Conservation (phyloP, 2,888 invertebrate genomes). For the Tiliacea aurago region DNA sequence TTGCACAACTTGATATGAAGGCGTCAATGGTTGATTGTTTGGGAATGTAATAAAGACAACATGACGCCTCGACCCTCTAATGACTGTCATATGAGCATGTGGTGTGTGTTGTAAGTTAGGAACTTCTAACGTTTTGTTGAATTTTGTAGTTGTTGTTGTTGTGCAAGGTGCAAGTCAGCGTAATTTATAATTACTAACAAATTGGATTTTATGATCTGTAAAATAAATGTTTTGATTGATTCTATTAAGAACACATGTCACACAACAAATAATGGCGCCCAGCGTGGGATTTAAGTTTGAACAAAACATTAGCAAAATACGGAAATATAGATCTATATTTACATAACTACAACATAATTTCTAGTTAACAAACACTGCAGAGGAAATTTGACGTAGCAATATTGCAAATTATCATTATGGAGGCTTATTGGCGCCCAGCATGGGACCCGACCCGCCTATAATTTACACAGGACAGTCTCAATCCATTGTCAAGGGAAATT, state of each 20-base stretch:
- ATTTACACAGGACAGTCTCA: constrained; percentile 58
- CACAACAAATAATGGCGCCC: constrained; percentile 52
- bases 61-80: constrained; percentile 51
- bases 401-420: constrained; percentile 48
- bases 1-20: constrained; percentile 40
- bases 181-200: constrained; percentile 13
- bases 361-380: constrained; percentile 7
- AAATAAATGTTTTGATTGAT: too few species aligned
- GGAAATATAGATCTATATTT: constrained; percentile 1
- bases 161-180: constrained; percentile 16
- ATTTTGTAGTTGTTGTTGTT: constrained; percentile 9
- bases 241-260: constrained; percentile 14
- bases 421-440: constrained; percentile 67
- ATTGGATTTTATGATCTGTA: too few species aligned
- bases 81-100: constrained; percentile 41
- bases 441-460: constrained; percentile 60
- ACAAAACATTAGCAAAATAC: constrained; percentile 21
- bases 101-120: constrained; percentile 30
- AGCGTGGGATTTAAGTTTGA: constrained; percentile 37
- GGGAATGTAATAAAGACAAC: constrained; percentile 53
- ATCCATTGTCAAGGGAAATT: constrained; percentile 76
- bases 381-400: constrained; percentile 25
- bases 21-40: constrained; percentile 60
- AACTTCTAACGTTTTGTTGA: constrained; percentile 37
- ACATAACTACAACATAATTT: constrained; percentile 1